These are phyloP conservation scores for Cryptophagus acutangulus DNA, from an alignment of 2,888 invertebrate species.

Conservation along the genomic window DNA sequence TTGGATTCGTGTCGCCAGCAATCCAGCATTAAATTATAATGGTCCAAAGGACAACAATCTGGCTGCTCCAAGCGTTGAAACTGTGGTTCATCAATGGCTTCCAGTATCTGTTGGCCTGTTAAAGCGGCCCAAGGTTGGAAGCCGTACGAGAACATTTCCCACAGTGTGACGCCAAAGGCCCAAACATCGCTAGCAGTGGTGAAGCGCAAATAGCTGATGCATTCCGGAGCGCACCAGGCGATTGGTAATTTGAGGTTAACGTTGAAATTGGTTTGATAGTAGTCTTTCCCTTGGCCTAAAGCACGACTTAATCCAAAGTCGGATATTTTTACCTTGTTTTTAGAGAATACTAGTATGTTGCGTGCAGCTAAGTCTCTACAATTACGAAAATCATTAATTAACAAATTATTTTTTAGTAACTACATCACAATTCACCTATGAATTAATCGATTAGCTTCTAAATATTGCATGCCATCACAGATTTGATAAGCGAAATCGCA, in stretches of 20 bases:
- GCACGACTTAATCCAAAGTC: conserved; percentile 96
- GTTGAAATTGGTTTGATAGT: conserved; percentile 97
- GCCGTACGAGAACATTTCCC: conserved; percentile 99
- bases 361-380: conserved; percentile 91
- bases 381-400: too few species aligned
- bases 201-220: conserved; percentile 91
- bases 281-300: conserved; percentile 95
- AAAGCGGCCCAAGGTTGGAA: conserved; percentile 97
- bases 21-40: conserved; percentile 86
- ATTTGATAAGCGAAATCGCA: conserved; percentile 96
- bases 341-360: conserved; percentile 95
- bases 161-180: conserved; percentile 92
- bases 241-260: conserved; percentile 95
- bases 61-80: conserved; percentile 88
- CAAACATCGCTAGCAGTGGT: conserved; percentile 97
- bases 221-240: conserved; percentile 99
- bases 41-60: conserved; percentile 90
- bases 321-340: conserved; percentile 95
- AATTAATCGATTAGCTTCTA: conserved; percentile 92
- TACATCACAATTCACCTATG: conserved; percentile 74
- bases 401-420: conserved; percentile 5
- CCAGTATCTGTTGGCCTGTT: conserved; percentile 83
- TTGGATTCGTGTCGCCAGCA: conserved; percentile 95
- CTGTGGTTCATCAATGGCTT: conserved; percentile 91
- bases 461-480: conserved; percentile 96